phyloP scores from a whole-genome alignment of 2,113 vertebrate species.

The Halichoerus grypus region DNA sequence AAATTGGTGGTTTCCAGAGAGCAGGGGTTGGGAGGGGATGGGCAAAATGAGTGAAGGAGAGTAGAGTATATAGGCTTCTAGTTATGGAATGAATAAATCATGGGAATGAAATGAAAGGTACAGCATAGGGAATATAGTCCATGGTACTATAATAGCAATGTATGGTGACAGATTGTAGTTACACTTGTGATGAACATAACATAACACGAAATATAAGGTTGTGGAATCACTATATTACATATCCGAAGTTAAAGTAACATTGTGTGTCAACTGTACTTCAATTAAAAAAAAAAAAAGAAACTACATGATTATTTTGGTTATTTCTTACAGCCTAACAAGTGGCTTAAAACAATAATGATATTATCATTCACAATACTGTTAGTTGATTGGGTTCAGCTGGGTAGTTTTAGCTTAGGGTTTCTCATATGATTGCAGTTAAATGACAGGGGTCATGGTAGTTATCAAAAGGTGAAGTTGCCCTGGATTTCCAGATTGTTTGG shows the following conservation, averaged over 20 bases:
- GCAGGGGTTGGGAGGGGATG: neutral
- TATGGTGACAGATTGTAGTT: no score
- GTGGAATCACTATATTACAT: no score
- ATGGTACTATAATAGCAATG: neutral
- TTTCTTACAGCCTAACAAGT: neutral
- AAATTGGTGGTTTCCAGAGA: neutral
- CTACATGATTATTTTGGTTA: neutral
- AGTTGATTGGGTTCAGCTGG: neutral
- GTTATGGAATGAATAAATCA: neutral
- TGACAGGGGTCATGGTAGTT: neutral
- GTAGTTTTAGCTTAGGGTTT: neutral
- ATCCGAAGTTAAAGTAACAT: no score
- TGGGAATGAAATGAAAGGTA: neutral
- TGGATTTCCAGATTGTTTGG: neutral
- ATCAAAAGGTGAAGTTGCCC: neutral
- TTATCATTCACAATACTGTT: neutral
- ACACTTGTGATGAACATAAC: no score
- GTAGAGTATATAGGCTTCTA: neutral
- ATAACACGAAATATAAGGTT: no score
- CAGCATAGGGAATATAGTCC: neutral
- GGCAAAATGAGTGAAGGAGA: neutral
- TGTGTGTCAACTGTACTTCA: no score
- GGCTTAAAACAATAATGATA: neutral
- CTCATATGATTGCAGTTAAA: neutral
- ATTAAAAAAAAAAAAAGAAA: no score